phyloP scores from a whole-genome alignment of 2,888 invertebrate species.

The Trichogramma evanescens region DNA sequence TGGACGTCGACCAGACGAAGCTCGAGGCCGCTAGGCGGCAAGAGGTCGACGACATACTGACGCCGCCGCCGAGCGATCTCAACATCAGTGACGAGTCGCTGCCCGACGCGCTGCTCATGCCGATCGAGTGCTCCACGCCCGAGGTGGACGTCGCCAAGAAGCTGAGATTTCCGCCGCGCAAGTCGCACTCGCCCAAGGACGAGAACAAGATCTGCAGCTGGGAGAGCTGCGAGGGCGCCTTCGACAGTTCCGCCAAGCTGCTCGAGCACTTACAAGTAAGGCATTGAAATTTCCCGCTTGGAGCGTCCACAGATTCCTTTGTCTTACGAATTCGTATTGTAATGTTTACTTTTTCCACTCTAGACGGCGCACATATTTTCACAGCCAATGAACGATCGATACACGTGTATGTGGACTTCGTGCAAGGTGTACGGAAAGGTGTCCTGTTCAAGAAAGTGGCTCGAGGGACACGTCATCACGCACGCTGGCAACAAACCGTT shows the following conservation, averaged over 20 bases:
- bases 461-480: slow-evolving; percentile 84
- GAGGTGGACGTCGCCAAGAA: slow-evolving; percentile 36
- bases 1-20: slow-evolving; percentile 40
- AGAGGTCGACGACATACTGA: slow-evolving; percentile 46
- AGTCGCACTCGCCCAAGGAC: slow-evolving; percentile 28
- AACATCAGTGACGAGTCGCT: background rate
- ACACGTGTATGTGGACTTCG: slow-evolving; percentile 85
- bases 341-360: slow-evolving; percentile 30
- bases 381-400: slow-evolving; percentile 76
- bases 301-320: background rate
- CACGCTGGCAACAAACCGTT: slow-evolving; percentile 90
- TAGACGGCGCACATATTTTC: slow-evolving; percentile 77
- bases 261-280: slow-evolving; percentile 80
- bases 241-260: slow-evolving; percentile 73
- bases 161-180: slow-evolving; percentile 35
- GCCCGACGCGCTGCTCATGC: slow-evolving; percentile 30
- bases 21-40: slow-evolving; percentile 43
- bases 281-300: background rate
- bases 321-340: background rate
- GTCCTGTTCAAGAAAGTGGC: slow-evolving; percentile 87
- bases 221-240: slow-evolving; percentile 73
- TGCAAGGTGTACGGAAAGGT: slow-evolving; percentile 91
- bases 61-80: slow-evolving; percentile 18
- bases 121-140: slow-evolving; percentile 36
- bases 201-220: slow-evolving; percentile 62